Percentiles rank a stretch among this genome's conserved stretches.
Conservation (phyloP, 1,140 invertebrate genomes). For the Procambarus virginalis region DNA sequence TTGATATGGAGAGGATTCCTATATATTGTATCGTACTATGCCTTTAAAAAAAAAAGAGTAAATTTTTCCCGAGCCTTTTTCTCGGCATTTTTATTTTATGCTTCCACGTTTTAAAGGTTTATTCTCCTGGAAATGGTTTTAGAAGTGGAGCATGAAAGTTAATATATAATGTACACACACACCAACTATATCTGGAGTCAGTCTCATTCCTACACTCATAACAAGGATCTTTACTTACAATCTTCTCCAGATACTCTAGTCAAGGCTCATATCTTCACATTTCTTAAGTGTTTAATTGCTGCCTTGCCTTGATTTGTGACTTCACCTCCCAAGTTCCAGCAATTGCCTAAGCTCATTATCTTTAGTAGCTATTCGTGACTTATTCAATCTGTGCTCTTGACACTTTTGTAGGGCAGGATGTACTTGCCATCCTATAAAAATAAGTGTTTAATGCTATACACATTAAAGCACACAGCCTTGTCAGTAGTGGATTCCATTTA, state of each 20-base stretch:
- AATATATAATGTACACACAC: background rate
- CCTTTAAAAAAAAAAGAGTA: background rate
- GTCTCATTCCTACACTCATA: too few species aligned
- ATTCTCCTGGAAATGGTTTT: background rate
- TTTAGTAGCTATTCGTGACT: background rate
- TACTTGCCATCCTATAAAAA: background rate
- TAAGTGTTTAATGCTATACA: background rate
- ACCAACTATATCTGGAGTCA: too few species aligned
- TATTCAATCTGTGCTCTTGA: background rate
- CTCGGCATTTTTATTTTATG: background rate
- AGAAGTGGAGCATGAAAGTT: background rate
- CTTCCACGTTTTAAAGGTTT: background rate
- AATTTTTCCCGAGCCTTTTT: background rate
- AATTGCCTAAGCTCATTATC: background rate
- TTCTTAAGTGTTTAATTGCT: background rate
- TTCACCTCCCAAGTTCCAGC: background rate
- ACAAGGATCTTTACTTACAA: background rate
- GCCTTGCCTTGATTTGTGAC: background rate
- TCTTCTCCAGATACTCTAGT: background rate
- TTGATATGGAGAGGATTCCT: background rate
- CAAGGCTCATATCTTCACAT: background rate
- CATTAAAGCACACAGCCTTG: too few species aligned
- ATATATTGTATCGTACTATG: conserved; percentile 1
- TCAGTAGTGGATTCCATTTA: too few species aligned
- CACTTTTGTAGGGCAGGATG: background rate